phyloP scores from a whole-genome alignment of 2,113 vertebrate genomes.

The Camelus dromedarius region DNA sequence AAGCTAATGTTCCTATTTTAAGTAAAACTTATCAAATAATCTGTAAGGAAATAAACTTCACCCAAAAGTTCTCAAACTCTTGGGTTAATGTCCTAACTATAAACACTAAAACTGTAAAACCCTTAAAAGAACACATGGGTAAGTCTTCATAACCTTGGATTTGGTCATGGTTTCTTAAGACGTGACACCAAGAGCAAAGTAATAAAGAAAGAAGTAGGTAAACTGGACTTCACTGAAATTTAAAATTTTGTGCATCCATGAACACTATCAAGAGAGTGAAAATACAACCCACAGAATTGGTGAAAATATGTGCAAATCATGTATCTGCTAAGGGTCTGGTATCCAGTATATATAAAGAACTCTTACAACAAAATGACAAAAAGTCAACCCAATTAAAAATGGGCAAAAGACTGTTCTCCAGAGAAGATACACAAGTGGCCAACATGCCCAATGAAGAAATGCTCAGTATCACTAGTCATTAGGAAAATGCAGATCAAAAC shows the following conservation, averaged over 20 bases:
- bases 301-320: neutral
- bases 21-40: neutral
- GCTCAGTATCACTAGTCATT: neutral
- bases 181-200: neutral
- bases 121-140: neutral
- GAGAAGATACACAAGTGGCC: neutral
- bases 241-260: neutral
- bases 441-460: neutral
- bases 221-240: neutral
- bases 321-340: neutral
- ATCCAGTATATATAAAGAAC: neutral
- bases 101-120: neutral
- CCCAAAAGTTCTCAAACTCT: neutral
- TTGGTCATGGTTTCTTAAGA: neutral
- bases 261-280: neutral
- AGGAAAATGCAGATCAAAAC: neutral
- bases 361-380: neutral
- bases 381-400: neutral
- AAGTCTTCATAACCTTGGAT: neutral
- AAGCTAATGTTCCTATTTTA: conserved; percentile 47
- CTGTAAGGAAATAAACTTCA: neutral
- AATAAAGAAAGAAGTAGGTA: neutral
- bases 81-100: neutral
- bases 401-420: neutral
- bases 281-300: neutral